phyloP scores from a whole-genome alignment of 1,140 invertebrate genomes.

The Trichonephila clavata region DNA sequence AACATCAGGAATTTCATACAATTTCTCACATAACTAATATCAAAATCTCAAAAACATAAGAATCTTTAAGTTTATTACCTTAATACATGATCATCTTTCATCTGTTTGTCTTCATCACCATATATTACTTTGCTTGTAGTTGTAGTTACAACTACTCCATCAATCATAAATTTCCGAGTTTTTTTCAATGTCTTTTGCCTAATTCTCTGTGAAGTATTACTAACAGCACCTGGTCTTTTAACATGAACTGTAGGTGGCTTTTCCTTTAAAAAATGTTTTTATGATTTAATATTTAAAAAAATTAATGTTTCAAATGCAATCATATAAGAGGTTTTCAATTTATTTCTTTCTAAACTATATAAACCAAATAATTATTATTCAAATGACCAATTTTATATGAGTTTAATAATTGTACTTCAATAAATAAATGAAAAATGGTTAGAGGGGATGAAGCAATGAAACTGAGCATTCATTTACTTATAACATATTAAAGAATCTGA shows the following conservation, averaged over 20 bases:
- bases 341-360: too few species aligned
- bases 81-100: slow-evolving; percentile 81
- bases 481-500: too few species aligned
- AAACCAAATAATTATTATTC: too few species aligned
- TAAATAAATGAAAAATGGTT: too few species aligned
- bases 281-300: too few species aligned
- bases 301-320: too few species aligned
- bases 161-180: slow-evolving; percentile 97
- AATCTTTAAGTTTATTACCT: slow-evolving; percentile 78
- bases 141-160: slow-evolving; percentile 95
- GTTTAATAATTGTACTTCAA: too few species aligned
- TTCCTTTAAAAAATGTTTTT: slow-evolving; percentile 58
- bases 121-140: slow-evolving; percentile 97
- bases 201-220: slow-evolving; percentile 26
- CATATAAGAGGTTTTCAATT: too few species aligned
- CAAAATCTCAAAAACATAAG: not conserved
- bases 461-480: too few species aligned
- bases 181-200: slow-evolving; percentile 93
- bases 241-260: not conserved
- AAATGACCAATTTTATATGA: too few species aligned
- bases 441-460: too few species aligned
- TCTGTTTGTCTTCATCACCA: slow-evolving; percentile 91
- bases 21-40: not conserved
- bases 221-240: slow-evolving; percentile 42
- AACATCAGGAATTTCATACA: not conserved